Conservation (phyloP, 2,888 invertebrate species). For the Bruchidius siliquastri region DNA sequence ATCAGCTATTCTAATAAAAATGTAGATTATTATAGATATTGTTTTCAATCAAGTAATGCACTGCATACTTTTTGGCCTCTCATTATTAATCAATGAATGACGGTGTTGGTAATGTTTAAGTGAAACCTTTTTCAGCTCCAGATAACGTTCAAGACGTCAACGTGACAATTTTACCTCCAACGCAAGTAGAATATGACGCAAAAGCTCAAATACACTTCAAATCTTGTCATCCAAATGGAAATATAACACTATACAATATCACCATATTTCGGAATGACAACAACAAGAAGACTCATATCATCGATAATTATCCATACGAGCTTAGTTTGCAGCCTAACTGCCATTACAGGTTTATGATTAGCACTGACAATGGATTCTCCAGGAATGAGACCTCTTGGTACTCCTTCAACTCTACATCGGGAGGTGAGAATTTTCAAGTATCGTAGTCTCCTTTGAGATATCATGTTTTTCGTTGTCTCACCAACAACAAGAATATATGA, state of each 20-base stretch:
- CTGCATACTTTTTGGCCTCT: no score
- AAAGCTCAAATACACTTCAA: slow-evolving; percentile 19
- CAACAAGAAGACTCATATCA: background rate
- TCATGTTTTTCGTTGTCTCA: no score
- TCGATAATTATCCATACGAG: background rate
- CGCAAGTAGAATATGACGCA: slow-evolving; percentile 23
- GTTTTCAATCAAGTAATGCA: no score
- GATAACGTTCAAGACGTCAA: slow-evolving; percentile 7
- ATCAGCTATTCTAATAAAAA: no score
- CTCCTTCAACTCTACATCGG: slow-evolving; percentile 24
- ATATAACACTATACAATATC: slow-evolving; percentile 16
- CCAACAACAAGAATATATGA: no score
- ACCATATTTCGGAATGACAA: slow-evolving; percentile 7
- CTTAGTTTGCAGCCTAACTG: slow-evolving; percentile 23
- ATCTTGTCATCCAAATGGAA: slow-evolving; percentile 32
- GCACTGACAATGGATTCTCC: slow-evolving; percentile 8
- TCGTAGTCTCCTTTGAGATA: background rate
- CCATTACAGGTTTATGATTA: slow-evolving; percentile 17
- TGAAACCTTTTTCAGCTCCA: slow-evolving; percentile 12
- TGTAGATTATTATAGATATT: no score
- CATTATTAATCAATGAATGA: no score
- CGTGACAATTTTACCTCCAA: background rate
- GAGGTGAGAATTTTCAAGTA: slow-evolving; percentile 25
- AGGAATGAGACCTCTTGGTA: background rate
- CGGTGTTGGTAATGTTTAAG: no score